Evolutionary conservation across 2,888 invertebrate genomes (phyloP).

Genomic region (Ernsta delagoae): DNA sequence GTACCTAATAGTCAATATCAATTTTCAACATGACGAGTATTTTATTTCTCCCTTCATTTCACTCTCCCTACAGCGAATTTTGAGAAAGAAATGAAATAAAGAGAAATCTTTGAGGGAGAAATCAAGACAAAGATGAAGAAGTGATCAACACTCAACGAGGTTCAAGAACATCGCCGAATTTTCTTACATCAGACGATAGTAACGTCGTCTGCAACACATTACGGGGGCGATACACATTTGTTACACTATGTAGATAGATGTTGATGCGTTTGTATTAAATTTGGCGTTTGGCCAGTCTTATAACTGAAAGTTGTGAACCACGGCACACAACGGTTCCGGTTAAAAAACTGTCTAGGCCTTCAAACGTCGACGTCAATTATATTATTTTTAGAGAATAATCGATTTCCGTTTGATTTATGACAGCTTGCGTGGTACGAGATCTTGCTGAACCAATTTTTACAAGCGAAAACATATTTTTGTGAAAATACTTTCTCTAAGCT

Average conservation of each 20-base stretch:
- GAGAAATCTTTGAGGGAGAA: background rate
- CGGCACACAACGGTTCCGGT: constrained; percentile 41
- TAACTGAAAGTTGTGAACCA: constrained; percentile 39
- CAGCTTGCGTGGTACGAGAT: background rate
- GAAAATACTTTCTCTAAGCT: no score
- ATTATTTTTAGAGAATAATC: constrained; percentile 30
- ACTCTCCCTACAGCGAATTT: background rate
- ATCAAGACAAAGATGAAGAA: constrained; percentile 9
- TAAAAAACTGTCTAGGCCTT: constrained; percentile 40
- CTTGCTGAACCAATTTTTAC: background rate
- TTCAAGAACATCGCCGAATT: constrained; percentile 16
- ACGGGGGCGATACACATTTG: constrained; percentile 33
- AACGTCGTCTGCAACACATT: constrained; percentile 32
- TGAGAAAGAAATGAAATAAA: no score
- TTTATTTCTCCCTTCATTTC: background rate
- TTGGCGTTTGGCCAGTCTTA: constrained; percentile 38
- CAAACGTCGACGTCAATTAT: constrained; percentile 37
- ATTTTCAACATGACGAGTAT: background rate
- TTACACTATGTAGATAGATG: constrained; percentile 14
- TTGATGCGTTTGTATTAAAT: constrained; percentile 40
- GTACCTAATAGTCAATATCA: no score
- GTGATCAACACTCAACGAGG: constrained; percentile 19
- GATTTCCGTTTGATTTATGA: constrained; percentile 23
- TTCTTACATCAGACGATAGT: constrained; percentile 24
- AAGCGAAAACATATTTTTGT: background rate